Percentiles rank a stretch among this genome's conserved stretches.
Evolutionary conservation across 2,888 invertebrate genomes (phyloP).

Genomic region (Pelosia muscerda): DNA sequence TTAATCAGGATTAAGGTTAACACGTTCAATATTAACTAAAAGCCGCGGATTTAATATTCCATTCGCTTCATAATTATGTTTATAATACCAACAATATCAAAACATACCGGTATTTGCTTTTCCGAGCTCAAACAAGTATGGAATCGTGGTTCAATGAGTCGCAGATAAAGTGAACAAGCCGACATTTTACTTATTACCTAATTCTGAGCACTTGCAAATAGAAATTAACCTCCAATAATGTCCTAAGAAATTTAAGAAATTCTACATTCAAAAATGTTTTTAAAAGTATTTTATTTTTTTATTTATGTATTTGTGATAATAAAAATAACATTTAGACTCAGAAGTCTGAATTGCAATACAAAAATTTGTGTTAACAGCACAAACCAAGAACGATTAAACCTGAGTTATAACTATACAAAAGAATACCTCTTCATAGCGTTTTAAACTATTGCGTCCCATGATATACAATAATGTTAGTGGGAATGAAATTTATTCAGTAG

Average conservation of each 20-base stretch:
- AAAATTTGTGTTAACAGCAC: no score
- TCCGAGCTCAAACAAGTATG: neutral
- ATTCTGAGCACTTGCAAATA: neutral
- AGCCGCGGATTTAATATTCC: conserved; percentile 15
- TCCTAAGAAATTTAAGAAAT: neutral
- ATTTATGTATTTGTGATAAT: no score
- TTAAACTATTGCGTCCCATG: no score
- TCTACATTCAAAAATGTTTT: no score
- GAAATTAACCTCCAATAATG: neutral
- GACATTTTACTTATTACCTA: neutral
- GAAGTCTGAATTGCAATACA: no score
- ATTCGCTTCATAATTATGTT: conserved; percentile 9
- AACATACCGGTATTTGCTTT: conserved; percentile 10
- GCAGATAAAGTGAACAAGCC: conserved; percentile 2
- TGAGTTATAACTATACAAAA: no score
- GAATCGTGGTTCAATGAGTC: neutral
- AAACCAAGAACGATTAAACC: no score
- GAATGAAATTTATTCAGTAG: no score
- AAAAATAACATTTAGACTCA: no score
- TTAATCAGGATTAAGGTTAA: conserved; percentile 10
- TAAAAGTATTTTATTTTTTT: no score
- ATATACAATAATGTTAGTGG: no score
- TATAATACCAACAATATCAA: conserved; percentile 5
- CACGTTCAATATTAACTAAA: conserved; percentile 3
- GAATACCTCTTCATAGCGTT: no score